Percentiles rank a stretch among this genome's conserved stretches.
phyloP scores from a whole-genome alignment of 1,140 invertebrate genomes.

The Brachionus angularis region DNA sequence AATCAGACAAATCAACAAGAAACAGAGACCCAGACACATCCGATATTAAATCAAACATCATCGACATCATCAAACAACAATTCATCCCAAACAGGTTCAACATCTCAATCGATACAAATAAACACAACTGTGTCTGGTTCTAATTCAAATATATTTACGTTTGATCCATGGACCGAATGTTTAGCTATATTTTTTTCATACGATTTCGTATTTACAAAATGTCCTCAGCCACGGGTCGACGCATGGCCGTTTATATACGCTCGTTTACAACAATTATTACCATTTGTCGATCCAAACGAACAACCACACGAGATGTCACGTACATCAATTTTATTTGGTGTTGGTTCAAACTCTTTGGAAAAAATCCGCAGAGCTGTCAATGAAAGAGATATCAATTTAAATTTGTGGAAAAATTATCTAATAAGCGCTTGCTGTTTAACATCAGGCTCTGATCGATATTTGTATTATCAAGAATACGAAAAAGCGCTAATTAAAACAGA shows the following conservation, averaged over 20 bases:
- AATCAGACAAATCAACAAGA: no score
- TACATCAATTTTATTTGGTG: constrained; percentile 77
- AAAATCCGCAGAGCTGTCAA: constrained; percentile 70
- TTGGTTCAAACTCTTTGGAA: constrained; percentile 87
- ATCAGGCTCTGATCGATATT: constrained; percentile 63
- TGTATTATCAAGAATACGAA: constrained; percentile 4
- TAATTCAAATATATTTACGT: constrained; percentile 43
- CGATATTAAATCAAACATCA: no score
- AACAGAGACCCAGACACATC: no score
- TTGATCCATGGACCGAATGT: constrained; percentile 73
- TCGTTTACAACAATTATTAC: constrained; percentile 79
- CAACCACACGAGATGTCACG: constrained; percentile 37
- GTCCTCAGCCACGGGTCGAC: constrained; percentile 74
- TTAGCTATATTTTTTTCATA: constrained; percentile 77
- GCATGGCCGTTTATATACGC: constrained; percentile 92
- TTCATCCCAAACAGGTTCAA: constrained; percentile 1
- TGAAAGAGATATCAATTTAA: constrained; percentile 83
- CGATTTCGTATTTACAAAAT: constrained; percentile 66
- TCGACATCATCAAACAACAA: no score
- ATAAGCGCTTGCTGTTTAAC: constrained; percentile 89
- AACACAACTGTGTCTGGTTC: no score
- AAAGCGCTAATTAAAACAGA: neutral
- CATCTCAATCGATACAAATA: neutral
- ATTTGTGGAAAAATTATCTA: constrained; percentile 91
- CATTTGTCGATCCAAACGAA: constrained; percentile 85